phyloP scores from a whole-genome alignment of 2,888 invertebrate genomes.

The Pandemis cinnamomeana region DNA sequence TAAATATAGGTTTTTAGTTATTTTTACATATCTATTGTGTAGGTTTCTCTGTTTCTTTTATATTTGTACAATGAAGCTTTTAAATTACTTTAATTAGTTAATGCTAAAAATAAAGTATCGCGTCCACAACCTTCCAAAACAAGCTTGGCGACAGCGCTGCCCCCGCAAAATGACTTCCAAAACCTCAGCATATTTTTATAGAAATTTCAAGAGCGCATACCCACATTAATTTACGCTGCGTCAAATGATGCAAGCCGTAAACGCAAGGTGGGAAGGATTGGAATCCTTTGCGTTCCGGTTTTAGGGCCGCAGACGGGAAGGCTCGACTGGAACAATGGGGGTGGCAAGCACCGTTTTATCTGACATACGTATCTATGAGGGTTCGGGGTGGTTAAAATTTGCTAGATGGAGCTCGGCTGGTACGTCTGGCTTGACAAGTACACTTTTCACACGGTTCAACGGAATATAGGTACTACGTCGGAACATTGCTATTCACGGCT shows the following conservation, averaged over 20 bases:
- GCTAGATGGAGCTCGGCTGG: conserved; percentile 22
- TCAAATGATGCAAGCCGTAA: conserved; percentile 28
- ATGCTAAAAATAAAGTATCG: neutral
- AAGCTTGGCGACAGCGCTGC: neutral
- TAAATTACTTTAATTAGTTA: too few species aligned
- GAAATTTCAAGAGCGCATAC: conserved; percentile 20
- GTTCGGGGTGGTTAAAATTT: conserved; percentile 34
- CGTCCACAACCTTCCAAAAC: neutral
- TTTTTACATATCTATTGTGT: too few species aligned
- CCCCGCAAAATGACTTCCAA: conserved; percentile 10
- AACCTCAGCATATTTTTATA: conserved; percentile 34
- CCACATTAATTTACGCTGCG: conserved; percentile 13
- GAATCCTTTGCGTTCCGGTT: conserved; percentile 22
- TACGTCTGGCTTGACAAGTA: conserved; percentile 35
- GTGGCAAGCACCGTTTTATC: conserved; percentile 35
- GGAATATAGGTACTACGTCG: too few species aligned
- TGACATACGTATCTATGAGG: conserved; percentile 38
- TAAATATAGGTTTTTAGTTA: too few species aligned
- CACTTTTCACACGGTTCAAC: too few species aligned
- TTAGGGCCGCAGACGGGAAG: conserved; percentile 8
- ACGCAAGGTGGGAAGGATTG: conserved; percentile 4
- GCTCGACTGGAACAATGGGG: conserved; percentile 38
- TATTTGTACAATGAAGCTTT: too few species aligned
- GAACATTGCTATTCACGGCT: too few species aligned
- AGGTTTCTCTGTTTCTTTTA: too few species aligned